phyloP scores from a whole-genome alignment of 2,113 vertebrate genomes.

The Misgurnus mizolepis region DNA sequence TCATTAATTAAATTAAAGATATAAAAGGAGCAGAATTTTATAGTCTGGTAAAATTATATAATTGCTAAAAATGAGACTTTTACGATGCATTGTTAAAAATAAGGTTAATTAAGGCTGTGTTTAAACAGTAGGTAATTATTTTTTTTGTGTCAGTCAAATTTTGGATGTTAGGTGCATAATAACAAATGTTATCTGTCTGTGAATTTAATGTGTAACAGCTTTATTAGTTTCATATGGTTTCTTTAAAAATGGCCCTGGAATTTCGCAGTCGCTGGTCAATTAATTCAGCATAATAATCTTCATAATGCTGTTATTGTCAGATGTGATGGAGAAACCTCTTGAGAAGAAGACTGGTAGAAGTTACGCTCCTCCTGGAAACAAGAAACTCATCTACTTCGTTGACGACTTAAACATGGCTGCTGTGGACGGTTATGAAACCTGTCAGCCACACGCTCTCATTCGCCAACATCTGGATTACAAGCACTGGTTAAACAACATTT shows the following conservation, averaged over 20 bases:
- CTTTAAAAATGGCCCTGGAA: neutral
- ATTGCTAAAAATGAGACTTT: too few species aligned
- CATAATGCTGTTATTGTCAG: conserved; percentile 60
- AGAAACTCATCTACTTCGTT: conserved; percentile 77
- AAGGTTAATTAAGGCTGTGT: too few species aligned
- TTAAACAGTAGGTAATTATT: too few species aligned
- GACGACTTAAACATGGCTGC: conserved; percentile 82
- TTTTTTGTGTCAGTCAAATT: too few species aligned
- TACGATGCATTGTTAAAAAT: too few species aligned
- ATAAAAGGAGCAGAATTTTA: too few species aligned
- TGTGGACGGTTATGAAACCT: conserved; percentile 74
- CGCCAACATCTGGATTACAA: conserved; percentile 77
- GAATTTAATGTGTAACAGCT: too few species aligned
- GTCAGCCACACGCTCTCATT: conserved; percentile 77
- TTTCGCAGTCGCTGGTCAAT: neutral
- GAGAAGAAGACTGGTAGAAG: conserved; percentile 79
- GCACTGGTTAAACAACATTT: conserved; percentile 70
- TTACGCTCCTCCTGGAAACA: conserved; percentile 76
- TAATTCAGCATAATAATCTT: neutral
- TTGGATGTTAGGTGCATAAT: too few species aligned
- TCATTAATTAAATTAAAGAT: too few species aligned
- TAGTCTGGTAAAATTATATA: too few species aligned
- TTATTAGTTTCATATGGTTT: too few species aligned
- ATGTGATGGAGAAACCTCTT: conserved; percentile 74
- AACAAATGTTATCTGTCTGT: too few species aligned